Conservation (phyloP, 2,113 vertebrate genomes). For the Barnardius zonarius region DNA sequence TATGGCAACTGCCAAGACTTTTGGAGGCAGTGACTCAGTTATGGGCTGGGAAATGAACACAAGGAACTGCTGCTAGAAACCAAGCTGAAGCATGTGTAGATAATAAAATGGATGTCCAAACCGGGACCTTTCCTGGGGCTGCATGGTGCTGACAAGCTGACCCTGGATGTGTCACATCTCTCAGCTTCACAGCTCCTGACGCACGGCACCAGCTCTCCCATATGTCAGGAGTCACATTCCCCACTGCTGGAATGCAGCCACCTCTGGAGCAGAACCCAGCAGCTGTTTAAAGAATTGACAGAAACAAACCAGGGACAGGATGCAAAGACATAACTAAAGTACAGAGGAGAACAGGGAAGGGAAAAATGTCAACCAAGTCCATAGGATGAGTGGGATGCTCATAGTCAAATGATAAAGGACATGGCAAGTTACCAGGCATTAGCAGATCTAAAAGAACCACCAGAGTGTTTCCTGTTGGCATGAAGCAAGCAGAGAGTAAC, state of each 20-base stretch:
- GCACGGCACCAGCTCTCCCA: slow-evolving; percentile 26
- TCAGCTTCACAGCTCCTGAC: slow-evolving; percentile 41
- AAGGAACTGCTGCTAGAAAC: slow-evolving; percentile 26
- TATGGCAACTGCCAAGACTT: slow-evolving; percentile 5
- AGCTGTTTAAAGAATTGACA: slow-evolving; percentile 64
- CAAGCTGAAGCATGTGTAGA: not conserved
- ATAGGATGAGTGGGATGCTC: not conserved
- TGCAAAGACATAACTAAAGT: not conserved
- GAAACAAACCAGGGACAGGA: slow-evolving; percentile 60
- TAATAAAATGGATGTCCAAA: slow-evolving; percentile 40
- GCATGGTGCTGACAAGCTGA: slow-evolving; percentile 7
- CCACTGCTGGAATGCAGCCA: slow-evolving; percentile 55
- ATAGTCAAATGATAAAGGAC: not conserved
- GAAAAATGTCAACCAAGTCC: not conserved
- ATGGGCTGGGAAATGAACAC: not conserved
- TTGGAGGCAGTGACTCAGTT: not conserved
- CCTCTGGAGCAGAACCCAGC: slow-evolving; percentile 59
- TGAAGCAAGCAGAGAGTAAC: not conserved
- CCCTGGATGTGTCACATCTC: slow-evolving; percentile 34
- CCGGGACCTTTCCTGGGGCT: not conserved
- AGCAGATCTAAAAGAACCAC: not conserved
- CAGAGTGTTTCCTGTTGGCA: not conserved
- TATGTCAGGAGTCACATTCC: slow-evolving; percentile 57
- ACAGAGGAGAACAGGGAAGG: slow-evolving; percentile 13
- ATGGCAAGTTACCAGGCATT: not conserved